These are phyloP conservation scores for Drosophila borealis DNA, from an alignment of 2,888 invertebrate genomes.

Conservation along the genomic window DNA sequence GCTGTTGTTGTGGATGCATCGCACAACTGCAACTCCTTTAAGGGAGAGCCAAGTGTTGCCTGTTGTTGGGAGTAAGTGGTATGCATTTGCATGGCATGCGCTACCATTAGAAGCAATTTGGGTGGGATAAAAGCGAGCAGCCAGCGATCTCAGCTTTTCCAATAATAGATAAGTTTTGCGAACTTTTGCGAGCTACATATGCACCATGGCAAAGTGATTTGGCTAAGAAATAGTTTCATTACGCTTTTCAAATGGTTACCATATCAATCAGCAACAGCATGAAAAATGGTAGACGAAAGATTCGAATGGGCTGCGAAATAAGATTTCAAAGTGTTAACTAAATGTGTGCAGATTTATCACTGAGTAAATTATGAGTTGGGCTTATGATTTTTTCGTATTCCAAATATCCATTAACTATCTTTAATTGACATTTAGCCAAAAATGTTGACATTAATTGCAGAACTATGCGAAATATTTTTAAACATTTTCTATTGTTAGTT, in stretches of 20 bases:
- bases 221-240: conserved; percentile 32
- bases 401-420: too few species aligned
- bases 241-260: conserved; percentile 20
- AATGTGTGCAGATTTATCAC: neutral
- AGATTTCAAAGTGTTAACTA: conserved; percentile 29
- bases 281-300: conserved; percentile 23
- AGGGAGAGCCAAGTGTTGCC: conserved; percentile 68
- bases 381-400: too few species aligned
- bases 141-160: conserved; percentile 40
- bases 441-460: too few species aligned
- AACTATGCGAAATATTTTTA: too few species aligned
- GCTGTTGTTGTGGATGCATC: conserved; percentile 37
- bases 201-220: conserved; percentile 22
- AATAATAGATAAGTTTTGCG: conserved; percentile 46
- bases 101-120: conserved; percentile 79
- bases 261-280: conserved; percentile 23
- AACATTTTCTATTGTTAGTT: too few species aligned
- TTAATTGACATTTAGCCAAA: too few species aligned
- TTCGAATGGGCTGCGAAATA: conserved; percentile 13
- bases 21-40: conserved; percentile 34
- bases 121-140: conserved; percentile 68
- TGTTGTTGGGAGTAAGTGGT: conserved; percentile 66
- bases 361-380: neutral
- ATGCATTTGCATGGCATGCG: conserved; percentile 78
- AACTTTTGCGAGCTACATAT: conserved; percentile 7